Base-by-base conservation (phyloP, 1,140 invertebrate genomes). In the Heterodera schachtii region DNA sequence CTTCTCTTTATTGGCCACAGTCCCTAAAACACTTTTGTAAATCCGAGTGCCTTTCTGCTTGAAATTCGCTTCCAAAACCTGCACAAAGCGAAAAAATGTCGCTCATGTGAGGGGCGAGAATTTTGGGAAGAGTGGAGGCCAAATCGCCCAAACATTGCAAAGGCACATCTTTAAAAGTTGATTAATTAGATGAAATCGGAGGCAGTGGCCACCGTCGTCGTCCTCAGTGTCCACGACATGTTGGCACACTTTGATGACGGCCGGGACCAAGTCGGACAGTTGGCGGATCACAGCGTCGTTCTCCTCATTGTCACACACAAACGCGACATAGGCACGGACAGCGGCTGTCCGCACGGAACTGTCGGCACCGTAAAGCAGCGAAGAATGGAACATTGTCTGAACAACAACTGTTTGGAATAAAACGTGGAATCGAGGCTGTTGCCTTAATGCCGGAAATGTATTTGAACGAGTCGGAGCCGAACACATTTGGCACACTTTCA, bases 121-220 rank as follows among this genome's bases (percentile, higher is more conserved):
- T 97, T 91, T 97, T 98, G 0, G 97, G 97, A 16, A 95, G 93
- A 81, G 93, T 93, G 91, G 98, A 96, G 21, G 95, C 94, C 82
- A 99, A 90, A 86, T 99, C 97, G 83, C 98, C 96, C 4, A 99
- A 91, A 85, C 94, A 92, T 91, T 98, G 96, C 2, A 99, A 90
- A 9, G 98, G 90, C 69, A 94, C 93, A 47, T 78, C 75, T 60
- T 57, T 31, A 49, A 57, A 7, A 57, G 57, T n/a, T 52, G 31
- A n/a, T 71, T 43, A 43, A 3, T 3, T 8, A 46, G 44, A 19
- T 49, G 57, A 76, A 76, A 57, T 98, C 31, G 31, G 31, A 31
- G 31, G 96, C 1, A 99, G 90, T 13, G 98, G 90, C 94, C 93
- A 90, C 98, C 96, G 90, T 98, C 96, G 47, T 95, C 94, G 87